Evolutionary conservation across 2,113 vertebrate species (phyloP), one percentile per base, ranked within the genome.

Genomic region (Micromys minutus): DNA sequence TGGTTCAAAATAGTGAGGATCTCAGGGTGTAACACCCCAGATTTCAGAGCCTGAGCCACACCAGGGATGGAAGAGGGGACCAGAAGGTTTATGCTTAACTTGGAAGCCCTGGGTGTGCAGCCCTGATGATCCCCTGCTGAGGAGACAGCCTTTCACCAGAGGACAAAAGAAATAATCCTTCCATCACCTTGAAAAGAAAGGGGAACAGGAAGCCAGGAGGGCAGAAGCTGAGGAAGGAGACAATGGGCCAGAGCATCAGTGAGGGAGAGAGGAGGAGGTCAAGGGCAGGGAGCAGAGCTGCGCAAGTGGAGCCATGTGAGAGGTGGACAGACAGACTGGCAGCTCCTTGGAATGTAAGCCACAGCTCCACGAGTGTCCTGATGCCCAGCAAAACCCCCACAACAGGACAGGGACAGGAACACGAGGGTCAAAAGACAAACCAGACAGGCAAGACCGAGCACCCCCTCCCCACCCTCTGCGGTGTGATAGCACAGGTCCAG

Each of bases 401-500:
- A 2, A 57, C 26, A 59, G 55, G 63, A 36, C 6, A 0, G 57
- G 39, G 17, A 39, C 13, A 29, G 42, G 71, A 47, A 13, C n/a
- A 3, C 52, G 8, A 36, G 52, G 22, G 24, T 1, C 39, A 34
- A n/a, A 0, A 1, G 8, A 45, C 22, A 45, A 29, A 76, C 1
- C 19, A 61, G 24, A 15, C 5, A 31, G 16, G 67, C 4, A 15
- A 47, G 50, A 16, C 3, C 0, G 63, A 8, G 24, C 52, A 55
- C 11, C 65, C 65, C 3, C 22, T 1, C 59, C 59, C 59, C 6
- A 59, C 19, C 21, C 13, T n/a, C n/a, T n/a, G n/a, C n/a, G n/a
- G n/a, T n/a, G 9, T 26, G 50, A 31, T 5, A 2, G 4, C 4
- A 8, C 4, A 5, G 36, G 11, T 8, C 9, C 3, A 29, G 7